Percentiles rank a stretch among this genome's conserved stretches.
Evolutionary conservation across 92 coral and sea anemone species (phyloP).

Genomic region (Phenganax subtilis): DNA sequence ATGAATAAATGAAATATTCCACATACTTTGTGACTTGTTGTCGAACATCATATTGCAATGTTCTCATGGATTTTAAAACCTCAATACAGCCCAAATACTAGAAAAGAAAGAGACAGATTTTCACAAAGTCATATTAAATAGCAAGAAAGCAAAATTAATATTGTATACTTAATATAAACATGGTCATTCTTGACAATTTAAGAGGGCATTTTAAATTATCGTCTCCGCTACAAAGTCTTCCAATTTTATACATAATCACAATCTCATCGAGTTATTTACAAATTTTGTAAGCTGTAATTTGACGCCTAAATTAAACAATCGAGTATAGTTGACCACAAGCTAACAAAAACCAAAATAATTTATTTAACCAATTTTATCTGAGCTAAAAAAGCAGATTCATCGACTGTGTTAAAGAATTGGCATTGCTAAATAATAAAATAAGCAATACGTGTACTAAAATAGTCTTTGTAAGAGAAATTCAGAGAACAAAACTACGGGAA

Average conservation of each 20-base stretch:
- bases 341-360: background rate
- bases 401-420: background rate
- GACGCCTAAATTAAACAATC: background rate
- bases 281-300: too few relatives aligned
- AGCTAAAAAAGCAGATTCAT: background rate
- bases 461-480: background rate
- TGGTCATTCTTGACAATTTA: too few relatives aligned
- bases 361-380: background rate
- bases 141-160: background rate
- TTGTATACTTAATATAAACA: too few relatives aligned
- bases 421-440: background rate
- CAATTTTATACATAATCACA: too few relatives aligned
- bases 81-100: constrained; percentile 89
- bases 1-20: too few relatives aligned
- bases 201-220: too few relatives aligned
- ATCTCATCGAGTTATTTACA: too few relatives aligned
- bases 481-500: background rate
- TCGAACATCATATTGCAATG: constrained; percentile 86
- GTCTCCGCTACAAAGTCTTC: too few relatives aligned
- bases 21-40: constrained; percentile 91
- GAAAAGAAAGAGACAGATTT: constrained; percentile 9
- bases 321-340: background rate
- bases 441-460: background rate
- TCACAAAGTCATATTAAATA: background rate
- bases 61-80: constrained; percentile 93